These are phyloP conservation scores for Fundulus diaphanus DNA, from an alignment of 2,797 vertebrate genomes.

Conservation along the genomic window DNA sequence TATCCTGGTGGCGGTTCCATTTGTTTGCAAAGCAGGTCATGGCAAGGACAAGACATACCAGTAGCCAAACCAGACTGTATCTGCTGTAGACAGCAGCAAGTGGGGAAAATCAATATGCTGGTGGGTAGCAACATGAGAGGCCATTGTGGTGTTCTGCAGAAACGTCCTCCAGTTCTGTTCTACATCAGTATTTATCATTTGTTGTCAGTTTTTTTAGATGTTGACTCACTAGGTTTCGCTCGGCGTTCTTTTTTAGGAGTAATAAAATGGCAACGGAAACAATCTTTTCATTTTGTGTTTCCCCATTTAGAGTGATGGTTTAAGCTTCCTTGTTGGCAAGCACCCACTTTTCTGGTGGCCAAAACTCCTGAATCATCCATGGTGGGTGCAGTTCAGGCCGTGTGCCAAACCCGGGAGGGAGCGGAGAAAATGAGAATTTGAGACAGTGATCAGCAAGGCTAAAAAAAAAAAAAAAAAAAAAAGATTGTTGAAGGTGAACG, in stretches of 20 bases:
- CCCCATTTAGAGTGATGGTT: constrained; percentile 32
- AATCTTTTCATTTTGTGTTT: constrained; percentile 13
- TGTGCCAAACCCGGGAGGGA: constrained; percentile 39
- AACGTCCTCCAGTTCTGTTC: constrained; percentile 26
- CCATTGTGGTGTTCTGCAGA: constrained; percentile 28
- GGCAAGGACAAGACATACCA: constrained; percentile 63
- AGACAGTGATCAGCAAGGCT: constrained; percentile 53
- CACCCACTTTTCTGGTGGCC: constrained; percentile 24
- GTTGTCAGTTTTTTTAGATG: constrained; percentile 10
- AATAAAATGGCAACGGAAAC: constrained; percentile 13
- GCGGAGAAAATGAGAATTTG: constrained; percentile 36
- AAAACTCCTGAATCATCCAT: constrained; percentile 46
- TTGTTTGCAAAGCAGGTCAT: constrained; percentile 62
- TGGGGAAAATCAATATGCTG: constrained; percentile 43
- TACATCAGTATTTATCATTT: constrained; percentile 50
- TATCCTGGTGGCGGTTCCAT: constrained; percentile 32
- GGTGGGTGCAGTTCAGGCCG: constrained; percentile 49
- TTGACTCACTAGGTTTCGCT: constrained; percentile 13
- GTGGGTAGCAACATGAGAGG: constrained; percentile 22
- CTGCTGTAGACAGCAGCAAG: constrained; percentile 44
- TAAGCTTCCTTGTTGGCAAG: constrained; percentile 46
- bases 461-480: constrained; percentile 40
- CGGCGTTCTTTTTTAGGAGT: constrained; percentile 9
- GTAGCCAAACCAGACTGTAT: constrained; percentile 44
- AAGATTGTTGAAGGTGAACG: constrained; percentile 35